Percentiles rank a stretch among this genome's conserved stretches.
Evolutionary conservation across 2,797 vertebrate genomes (phyloP).

Genomic region (Lepus townsendii): DNA sequence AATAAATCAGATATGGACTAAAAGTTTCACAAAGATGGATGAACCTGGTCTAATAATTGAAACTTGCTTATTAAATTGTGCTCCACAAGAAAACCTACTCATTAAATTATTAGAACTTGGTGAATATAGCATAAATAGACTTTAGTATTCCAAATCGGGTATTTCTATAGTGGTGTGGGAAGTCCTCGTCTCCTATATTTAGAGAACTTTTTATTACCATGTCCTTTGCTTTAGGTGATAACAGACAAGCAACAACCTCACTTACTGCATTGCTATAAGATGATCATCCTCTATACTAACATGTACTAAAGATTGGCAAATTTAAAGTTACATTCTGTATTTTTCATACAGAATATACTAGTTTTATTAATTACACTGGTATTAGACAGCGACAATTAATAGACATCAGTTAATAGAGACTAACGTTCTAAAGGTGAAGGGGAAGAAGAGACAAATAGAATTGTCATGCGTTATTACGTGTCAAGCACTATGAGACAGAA

Average conservation of each 20-base stretch:
- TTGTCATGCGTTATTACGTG: not conserved
- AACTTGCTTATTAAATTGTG: not conserved
- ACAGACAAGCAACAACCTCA: not conserved
- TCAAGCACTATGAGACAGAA: not conserved
- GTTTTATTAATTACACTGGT: not conserved
- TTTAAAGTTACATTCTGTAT: too few species aligned
- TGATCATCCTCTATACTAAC: not conserved
- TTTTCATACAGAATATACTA: not conserved
- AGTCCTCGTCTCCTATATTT: not conserved
- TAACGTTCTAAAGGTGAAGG: not conserved
- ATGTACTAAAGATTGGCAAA: not conserved
- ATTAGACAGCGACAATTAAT: not conserved
- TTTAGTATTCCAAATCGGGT: not conserved
- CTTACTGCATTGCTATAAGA: not conserved
- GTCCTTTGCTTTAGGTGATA: not conserved
- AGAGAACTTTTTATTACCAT: not conserved
- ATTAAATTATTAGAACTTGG: not conserved
- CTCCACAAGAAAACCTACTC: not conserved
- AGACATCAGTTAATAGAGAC: not conserved
- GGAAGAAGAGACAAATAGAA: conserved; percentile 17
- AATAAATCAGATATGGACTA: not conserved
- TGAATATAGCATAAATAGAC: not conserved
- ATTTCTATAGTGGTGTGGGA: not conserved
- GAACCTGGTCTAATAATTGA: not conserved
- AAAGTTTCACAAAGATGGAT: not conserved